Percentiles rank a stretch among this genome's conserved stretches.
Conservation (phyloP, 92 coral and sea anemone species). For the Epizoanthus rinbou region DNA sequence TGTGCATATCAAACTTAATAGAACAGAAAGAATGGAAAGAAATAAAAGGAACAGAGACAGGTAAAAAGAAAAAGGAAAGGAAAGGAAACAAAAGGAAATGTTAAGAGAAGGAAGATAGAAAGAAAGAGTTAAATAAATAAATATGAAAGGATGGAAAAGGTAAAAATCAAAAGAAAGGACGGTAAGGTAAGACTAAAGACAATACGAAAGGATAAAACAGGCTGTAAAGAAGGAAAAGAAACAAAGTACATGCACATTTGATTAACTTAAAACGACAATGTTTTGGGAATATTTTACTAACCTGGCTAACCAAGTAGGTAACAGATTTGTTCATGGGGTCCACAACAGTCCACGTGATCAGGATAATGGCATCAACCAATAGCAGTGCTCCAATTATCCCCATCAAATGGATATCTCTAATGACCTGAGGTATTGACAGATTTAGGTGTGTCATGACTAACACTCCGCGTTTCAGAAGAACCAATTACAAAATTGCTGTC, state of each 20-base stretch:
- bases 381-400: constrained; percentile 72
- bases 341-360: constrained; percentile 63
- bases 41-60: neutral
- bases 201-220: neutral
- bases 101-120: neutral
- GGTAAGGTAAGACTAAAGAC: neutral
- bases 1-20: neutral
- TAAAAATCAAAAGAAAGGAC: neutral
- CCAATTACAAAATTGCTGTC: too few relatives aligned
- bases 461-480: too few relatives aligned
- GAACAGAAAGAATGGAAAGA: neutral
- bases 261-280: too few relatives aligned
- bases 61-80: neutral
- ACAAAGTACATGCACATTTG: too few relatives aligned
- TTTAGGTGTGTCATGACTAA: too few relatives aligned
- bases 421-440: constrained; percentile 43
- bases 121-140: too few relatives aligned
- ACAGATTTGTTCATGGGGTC: constrained; percentile 71
- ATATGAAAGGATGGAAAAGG: neutral
- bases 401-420: constrained; percentile 80
- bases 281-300: neutral
- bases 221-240: too few relatives aligned
- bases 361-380: constrained; percentile 59
- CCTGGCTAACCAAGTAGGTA: constrained; percentile 26
- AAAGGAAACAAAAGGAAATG: neutral